Percentiles rank a stretch among this genome's conserved stretches.
Evolutionary conservation across 2,888 invertebrate species (phyloP).

Genomic region (Agriopis aurantiaria): DNA sequence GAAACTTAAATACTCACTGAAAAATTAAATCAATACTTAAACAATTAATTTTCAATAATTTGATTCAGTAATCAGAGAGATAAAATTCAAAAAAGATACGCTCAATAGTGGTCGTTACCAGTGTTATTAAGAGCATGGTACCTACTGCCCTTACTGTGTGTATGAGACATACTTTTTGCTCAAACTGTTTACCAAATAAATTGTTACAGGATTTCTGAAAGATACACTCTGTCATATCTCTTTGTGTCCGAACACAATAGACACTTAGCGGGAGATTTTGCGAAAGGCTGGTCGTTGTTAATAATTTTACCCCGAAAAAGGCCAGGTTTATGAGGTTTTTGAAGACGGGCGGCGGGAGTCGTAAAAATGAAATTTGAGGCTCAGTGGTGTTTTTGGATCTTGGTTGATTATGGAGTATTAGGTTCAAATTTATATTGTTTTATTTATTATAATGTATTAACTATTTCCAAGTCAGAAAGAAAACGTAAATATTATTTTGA

Average conservation of each 20-base stretch:
- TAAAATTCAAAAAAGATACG: no score
- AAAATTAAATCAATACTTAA: no score
- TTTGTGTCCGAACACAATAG: constrained; percentile 69
- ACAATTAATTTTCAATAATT: no score
- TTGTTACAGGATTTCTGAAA: constrained; percentile 40
- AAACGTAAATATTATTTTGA: no score
- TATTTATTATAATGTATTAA: no score
- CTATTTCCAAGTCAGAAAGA: no score
- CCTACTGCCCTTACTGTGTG: neutral
- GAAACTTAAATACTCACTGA: no score
- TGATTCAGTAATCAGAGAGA: no score
- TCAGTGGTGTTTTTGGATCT: constrained; percentile 9
- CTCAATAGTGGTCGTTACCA: no score
- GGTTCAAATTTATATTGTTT: no score
- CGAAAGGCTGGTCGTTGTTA: constrained; percentile 58
- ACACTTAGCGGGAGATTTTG: constrained; percentile 60
- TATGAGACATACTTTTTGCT: neutral
- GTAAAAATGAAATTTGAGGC: constrained; percentile 48
- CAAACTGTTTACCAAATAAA: constrained; percentile 38
- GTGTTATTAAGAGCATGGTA: no score
- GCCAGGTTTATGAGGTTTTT: constrained; percentile 52
- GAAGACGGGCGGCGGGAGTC: constrained; percentile 41
- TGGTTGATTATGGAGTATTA: constrained; percentile 6
- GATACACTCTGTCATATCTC: constrained; percentile 63
- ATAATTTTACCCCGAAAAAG: constrained; percentile 55